Evolutionary conservation across 2,113 vertebrate genomes (phyloP).

Genomic region (Campylomormyrus numenius): DNA sequence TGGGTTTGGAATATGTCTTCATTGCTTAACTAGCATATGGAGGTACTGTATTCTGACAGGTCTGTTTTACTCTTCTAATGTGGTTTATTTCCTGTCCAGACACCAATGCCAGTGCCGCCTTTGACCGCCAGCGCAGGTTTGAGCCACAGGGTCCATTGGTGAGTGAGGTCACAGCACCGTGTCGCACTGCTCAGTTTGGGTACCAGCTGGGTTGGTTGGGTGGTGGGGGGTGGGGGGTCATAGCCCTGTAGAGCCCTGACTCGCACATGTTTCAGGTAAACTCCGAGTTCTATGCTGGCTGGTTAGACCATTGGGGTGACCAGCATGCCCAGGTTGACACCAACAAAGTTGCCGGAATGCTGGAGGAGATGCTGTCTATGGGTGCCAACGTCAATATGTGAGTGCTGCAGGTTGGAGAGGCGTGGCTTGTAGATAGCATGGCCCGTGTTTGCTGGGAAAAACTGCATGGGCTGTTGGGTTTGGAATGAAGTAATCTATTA

Average conservation of each 20-base stretch:
- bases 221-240: not conserved
- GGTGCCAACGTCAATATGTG: constrained; percentile 95
- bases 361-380: constrained; percentile 73
- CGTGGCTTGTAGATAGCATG: not conserved
- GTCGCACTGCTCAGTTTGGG: not conserved
- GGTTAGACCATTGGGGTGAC: constrained; percentile 95
- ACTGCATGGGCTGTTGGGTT: not conserved
- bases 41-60: not conserved
- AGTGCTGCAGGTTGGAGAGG: constrained; percentile 27
- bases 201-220: not conserved
- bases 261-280: constrained; percentile 71
- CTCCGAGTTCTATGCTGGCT: constrained; percentile 94
- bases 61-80: not conserved
- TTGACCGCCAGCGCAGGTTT: constrained; percentile 67
- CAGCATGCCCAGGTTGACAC: constrained; percentile 62
- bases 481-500: not conserved
- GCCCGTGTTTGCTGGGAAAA: not conserved
- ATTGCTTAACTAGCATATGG: not conserved
- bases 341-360: constrained; percentile 56
- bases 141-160: constrained; percentile 86
- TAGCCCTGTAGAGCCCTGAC: not conserved
- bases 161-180: constrained; percentile 34
- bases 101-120: constrained; percentile 70
- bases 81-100: constrained; percentile 48
- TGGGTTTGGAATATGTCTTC: not conserved